A percentile compares a stretch with the other conserved stretches of the same genome.
phyloP scores from a whole-genome alignment of 2,888 invertebrate genomes.

The Invenusta paracnida region DNA sequence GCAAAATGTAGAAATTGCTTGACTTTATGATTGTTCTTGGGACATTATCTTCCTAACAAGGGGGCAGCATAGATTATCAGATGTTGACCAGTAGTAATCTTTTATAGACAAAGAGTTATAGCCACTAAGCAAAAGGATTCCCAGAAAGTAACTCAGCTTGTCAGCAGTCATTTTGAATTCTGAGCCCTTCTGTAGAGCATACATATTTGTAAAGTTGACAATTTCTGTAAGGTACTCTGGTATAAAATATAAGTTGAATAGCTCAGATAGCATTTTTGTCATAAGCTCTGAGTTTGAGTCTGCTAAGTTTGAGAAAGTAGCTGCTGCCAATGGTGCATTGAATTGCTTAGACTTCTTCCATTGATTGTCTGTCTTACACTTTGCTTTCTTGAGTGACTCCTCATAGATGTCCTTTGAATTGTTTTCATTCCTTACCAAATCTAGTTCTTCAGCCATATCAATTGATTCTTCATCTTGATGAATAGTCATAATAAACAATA shows the following conservation, averaged over 20 bases:
- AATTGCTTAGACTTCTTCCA: slow-evolving; percentile 10
- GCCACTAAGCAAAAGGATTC: slow-evolving; percentile 7
- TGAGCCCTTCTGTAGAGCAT: slow-evolving; percentile 14
- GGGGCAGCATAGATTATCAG: slow-evolving; percentile 2
- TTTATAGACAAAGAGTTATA: not conserved
- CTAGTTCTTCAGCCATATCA: not conserved
- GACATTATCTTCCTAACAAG: not conserved
- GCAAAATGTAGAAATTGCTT: slow-evolving; percentile 19
- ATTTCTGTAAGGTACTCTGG: not conserved
- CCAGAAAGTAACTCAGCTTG: not conserved
- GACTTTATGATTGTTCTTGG: not conserved
- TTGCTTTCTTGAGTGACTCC: not conserved
- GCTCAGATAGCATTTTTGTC: not conserved
- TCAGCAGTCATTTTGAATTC: slow-evolving; percentile 5
- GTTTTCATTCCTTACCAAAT: not conserved
- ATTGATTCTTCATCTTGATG: not conserved
- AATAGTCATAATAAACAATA: too few species aligned
- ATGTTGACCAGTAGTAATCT: slow-evolving; percentile 26
- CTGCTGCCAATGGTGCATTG: not conserved
- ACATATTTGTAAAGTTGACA: slow-evolving; percentile 12
- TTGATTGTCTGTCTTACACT: not conserved
- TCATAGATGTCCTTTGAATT: not conserved
- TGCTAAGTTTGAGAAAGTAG: not conserved
- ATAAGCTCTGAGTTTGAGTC: slow-evolving; percentile 8
- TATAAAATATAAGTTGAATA: slow-evolving; percentile 6